Percentiles rank a stretch among this genome's conserved stretches.
Evolutionary conservation across 35 echinoderm and acorn worm species (phyloP).

Genomic region (Nesometra sesokonis): DNA sequence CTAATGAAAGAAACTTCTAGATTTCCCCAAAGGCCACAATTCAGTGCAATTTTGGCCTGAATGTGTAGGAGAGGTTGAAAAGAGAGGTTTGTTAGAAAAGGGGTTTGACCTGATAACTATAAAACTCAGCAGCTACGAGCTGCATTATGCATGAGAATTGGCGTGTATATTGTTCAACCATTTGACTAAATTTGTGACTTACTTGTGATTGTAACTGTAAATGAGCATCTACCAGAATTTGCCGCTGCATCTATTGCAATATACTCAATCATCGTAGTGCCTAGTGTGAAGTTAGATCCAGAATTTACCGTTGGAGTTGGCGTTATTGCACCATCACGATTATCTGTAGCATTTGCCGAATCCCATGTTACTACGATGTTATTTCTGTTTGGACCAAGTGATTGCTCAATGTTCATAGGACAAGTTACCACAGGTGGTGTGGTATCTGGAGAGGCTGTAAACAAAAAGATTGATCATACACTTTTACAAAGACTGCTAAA

Average conservation of each 20-base stretch:
- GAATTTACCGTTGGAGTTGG: background rate
- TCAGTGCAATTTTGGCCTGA: no score
- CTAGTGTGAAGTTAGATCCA: background rate
- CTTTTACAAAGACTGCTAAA: no score
- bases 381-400: background rate
- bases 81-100: no score
- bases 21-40: no score
- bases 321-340: background rate
- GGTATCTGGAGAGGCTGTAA: background rate
- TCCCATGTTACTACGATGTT: background rate
- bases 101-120: no score
- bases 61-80: no score
- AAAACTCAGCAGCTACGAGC: no score
- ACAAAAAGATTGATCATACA: no score
- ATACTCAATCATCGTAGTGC: background rate
- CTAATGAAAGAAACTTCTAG: no score
- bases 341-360: background rate
- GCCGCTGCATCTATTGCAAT: background rate
- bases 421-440: background rate
- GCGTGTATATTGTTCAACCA: no score
- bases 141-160: no score
- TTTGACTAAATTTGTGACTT: background rate
- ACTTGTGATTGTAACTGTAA: background rate
- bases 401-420: background rate
- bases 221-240: background rate